Evolutionary conservation across 2,888 invertebrate species (phyloP).

Genomic region (Stramonita haemastoma): DNA sequence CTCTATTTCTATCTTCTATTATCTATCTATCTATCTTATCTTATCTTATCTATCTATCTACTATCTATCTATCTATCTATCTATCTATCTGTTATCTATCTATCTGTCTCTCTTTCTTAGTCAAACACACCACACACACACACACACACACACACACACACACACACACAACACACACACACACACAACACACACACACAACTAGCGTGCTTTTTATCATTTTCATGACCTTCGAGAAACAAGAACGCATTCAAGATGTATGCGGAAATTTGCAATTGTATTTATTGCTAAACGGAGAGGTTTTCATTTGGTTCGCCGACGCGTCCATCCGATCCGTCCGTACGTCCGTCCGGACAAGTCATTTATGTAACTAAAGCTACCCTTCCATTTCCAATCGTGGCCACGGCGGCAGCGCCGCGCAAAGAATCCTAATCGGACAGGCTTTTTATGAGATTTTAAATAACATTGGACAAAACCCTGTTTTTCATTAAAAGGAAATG

Average conservation of each 20-base stretch:
- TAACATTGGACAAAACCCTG: not conserved
- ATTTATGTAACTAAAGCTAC: not conserved
- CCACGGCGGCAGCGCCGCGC: not conserved
- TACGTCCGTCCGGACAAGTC: not conserved
- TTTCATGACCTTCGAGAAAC: not conserved
- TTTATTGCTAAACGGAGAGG: not conserved
- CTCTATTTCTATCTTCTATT: too few species aligned
- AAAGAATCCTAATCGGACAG: not conserved
- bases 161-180: too few species aligned
- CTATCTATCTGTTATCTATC: too few species aligned
- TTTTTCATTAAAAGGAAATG: conserved; percentile 20
- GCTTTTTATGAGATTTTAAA: conserved; percentile 14
- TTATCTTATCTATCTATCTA: too few species aligned
- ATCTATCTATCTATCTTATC: too few species aligned
- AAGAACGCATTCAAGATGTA: not conserved
- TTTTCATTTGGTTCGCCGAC: not conserved
- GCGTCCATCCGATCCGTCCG: not conserved
- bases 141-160: too few species aligned
- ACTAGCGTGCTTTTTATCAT: not conserved
- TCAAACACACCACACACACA: too few species aligned
- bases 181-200: not conserved
- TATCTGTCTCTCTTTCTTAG: too few species aligned
- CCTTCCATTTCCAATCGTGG: not conserved
- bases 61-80: too few species aligned
- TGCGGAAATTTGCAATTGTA: conserved; percentile 24